These are phyloP conservation scores for Callocephalon fimbriatum DNA, from an alignment of 2,113 vertebrate genomes.

Conservation along the genomic window DNA sequence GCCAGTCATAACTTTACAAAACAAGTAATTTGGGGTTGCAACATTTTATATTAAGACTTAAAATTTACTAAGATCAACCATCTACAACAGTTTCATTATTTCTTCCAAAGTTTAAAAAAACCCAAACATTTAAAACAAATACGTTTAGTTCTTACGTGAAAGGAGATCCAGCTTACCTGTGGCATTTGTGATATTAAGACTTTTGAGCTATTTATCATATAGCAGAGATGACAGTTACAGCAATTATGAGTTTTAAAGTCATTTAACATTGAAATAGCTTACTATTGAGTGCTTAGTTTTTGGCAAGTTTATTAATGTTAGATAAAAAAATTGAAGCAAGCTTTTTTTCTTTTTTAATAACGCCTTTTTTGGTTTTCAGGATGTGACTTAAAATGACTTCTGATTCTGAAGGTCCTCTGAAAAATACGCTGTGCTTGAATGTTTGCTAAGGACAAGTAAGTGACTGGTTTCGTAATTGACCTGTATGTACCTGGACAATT, in stretches of 20 bases:
- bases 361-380: slow-evolving; percentile 38
- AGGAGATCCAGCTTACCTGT: neutral
- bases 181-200: neutral
- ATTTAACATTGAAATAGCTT: neutral
- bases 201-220: neutral
- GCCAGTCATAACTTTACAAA: neutral
- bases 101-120: neutral
- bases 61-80: neutral
- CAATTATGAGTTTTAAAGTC: neutral
- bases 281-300: neutral
- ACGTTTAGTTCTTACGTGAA: neutral
- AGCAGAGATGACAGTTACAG: neutral
- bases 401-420: slow-evolving; percentile 42
- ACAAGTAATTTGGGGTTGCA: neutral
- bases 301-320: neutral
- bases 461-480: neutral
- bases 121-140: neutral
- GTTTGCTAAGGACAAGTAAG: slow-evolving; percentile 60
- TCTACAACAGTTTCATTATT: neutral
- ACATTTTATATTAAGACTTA: neutral
- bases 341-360: neutral
- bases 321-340: neutral
- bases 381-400: slow-evolving; percentile 57
- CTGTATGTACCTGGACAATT: neutral
- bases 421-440: slow-evolving; percentile 3